phyloP scores from a whole-genome alignment of 2,888 invertebrate species.

The Chirona hameri region DNA sequence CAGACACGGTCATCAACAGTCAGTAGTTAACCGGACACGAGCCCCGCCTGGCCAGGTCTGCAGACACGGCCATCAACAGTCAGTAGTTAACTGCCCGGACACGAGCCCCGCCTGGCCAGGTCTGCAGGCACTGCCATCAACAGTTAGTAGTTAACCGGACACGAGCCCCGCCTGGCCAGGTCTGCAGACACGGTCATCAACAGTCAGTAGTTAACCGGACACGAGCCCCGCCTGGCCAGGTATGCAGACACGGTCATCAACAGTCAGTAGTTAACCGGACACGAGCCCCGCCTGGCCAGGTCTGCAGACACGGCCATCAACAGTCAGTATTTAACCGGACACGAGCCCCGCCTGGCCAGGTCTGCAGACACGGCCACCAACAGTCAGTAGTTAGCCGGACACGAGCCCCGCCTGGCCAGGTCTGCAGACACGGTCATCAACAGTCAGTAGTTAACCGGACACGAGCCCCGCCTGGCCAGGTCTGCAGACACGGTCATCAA shows the following conservation, averaged over 20 bases:
- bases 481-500: not conserved
- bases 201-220: conserved; percentile 54
- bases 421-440: not conserved
- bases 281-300: conserved; percentile 58
- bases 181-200: not conserved
- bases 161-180: conserved; percentile 58
- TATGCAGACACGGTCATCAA: not conserved
- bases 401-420: conserved; percentile 58
- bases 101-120: conserved; percentile 58
- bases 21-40: conserved; percentile 64
- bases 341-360: conserved; percentile 58
- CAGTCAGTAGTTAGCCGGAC: conserved; percentile 54
- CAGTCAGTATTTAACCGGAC: conserved; percentile 54
- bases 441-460: conserved; percentile 54
- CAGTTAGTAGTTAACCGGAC: conserved; percentile 55
- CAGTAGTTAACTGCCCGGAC: conserved; percentile 56
- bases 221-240: conserved; percentile 58
- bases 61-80: not conserved
- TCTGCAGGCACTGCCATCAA: not conserved
- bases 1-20: not conserved
- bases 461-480: conserved; percentile 58
- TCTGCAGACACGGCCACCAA: not conserved
- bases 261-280: conserved; percentile 54
- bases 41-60: conserved; percentile 48
- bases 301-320: not conserved